A percentile compares a stretch with the other conserved stretches of the same genome.
These are phyloP conservation scores for Apoderus coryli DNA, from an alignment of 2,888 invertebrate species.

Conservation along the genomic window DNA sequence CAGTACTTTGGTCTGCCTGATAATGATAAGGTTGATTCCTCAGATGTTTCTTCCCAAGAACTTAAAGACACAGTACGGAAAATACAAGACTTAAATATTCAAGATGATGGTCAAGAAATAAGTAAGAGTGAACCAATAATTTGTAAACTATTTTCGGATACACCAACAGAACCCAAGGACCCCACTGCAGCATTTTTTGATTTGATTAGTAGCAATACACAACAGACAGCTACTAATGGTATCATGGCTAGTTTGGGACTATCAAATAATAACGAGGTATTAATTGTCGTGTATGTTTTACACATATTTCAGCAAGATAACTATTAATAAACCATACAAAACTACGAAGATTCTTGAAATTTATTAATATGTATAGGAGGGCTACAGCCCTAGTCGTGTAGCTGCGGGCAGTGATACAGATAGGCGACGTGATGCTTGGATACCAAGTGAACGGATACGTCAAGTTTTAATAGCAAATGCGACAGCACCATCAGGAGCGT, in stretches of 20 bases:
- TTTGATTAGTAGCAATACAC: constrained; percentile 30
- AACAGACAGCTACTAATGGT: constrained; percentile 18
- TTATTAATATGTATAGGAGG: no score
- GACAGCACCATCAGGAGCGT: constrained; percentile 55
- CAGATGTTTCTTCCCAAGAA: constrained; percentile 21
- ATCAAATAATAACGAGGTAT: constrained; percentile 19
- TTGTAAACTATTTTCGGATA: constrained; percentile 34
- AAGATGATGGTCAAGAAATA: constrained; percentile 16
- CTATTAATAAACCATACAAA: no score
- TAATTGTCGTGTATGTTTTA: no score
- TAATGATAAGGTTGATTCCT: constrained; percentile 16
- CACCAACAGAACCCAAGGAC: constrained; percentile 29
- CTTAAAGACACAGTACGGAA: constrained; percentile 22
- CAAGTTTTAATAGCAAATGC: constrained; percentile 47
- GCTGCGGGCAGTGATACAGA: constrained; percentile 39
- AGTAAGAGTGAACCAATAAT: constrained; percentile 32
- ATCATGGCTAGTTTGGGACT: constrained; percentile 23
- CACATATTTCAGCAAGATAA: no score
- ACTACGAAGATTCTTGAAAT: no score
- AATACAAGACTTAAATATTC: constrained; percentile 19
- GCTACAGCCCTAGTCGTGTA: constrained; percentile 27
- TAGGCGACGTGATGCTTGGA: constrained; percentile 60
- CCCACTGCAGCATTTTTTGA: constrained; percentile 35
- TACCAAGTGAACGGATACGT: constrained; percentile 61
- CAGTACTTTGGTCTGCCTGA: constrained; percentile 37